A percentile compares a stretch with the other conserved stretches of the same genome.
phyloP scores from a whole-genome alignment of 1,140 invertebrate genomes.

The Theocolax elegans region DNA sequence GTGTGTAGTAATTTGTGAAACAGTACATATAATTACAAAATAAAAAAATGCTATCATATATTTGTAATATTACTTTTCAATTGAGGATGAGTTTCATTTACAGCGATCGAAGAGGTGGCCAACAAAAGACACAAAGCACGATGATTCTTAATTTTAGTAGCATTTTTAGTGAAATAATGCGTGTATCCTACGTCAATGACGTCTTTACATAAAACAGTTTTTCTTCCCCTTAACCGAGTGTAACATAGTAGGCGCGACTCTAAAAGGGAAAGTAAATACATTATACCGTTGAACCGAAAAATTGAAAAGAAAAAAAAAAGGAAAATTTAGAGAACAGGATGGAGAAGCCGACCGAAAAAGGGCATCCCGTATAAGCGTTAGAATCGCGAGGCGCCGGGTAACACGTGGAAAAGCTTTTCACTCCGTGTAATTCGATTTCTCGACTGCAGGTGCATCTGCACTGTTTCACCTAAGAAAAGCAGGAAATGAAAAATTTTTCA shows the following conservation, averaged over 20 bases:
- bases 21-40: too few species aligned
- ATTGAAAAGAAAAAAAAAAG: not conserved
- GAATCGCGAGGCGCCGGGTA: not conserved
- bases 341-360: not conserved
- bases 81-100: too few species aligned
- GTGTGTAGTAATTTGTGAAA: too few species aligned
- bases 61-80: too few species aligned
- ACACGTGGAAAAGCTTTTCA: too few species aligned
- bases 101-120: too few species aligned
- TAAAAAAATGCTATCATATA: too few species aligned
- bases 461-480: conserved; percentile 4
- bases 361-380: not conserved
- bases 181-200: conserved; percentile 1
- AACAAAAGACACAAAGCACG: not conserved
- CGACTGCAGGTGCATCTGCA: conserved; percentile 22
- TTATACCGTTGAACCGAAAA: not conserved
- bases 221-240: not conserved
- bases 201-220: conserved; percentile 11
- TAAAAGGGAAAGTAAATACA: conserved; percentile 19
- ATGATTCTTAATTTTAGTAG: not conserved
- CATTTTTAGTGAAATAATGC: not conserved
- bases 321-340: not conserved
- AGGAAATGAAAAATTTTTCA: conserved; percentile 36
- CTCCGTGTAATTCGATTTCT: conserved; percentile 25
- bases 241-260: conserved; percentile 4